Evolutionary conservation across 2,113 vertebrate species (phyloP), one percentile per base, ranked within the genome.

Genomic region (Nerophis lumbriciformis): DNA sequence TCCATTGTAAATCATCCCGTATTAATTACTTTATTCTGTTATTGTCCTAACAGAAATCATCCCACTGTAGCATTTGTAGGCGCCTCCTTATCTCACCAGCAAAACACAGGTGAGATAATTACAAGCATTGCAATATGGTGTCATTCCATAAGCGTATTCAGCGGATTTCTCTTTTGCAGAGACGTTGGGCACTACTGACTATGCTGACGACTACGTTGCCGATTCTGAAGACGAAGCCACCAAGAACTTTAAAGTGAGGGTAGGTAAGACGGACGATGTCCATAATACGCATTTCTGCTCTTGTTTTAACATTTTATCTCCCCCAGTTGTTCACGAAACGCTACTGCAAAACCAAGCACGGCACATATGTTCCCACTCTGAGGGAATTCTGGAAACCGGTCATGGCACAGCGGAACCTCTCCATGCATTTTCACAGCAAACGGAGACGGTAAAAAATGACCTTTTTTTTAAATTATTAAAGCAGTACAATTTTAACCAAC

Each of bases 161-260:
- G 47, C 9, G 4, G 39, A n/a, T 66, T 51, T 45, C 1, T 6
- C 38, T 62, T 45, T 1, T 71, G 53, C 12, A 82, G 83, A 66
- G 38, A 35, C 35, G 1, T 5, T 3, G 2, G 39, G 0, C 1
- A 10, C 21, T 7, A 8, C 58, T 7, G 72, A 67, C 13, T 71
- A 63, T 1, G 6, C 48, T 5, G 84, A 88, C 8, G 88, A 91
- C 8, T 77, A 90, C 0, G 82, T 92, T 0, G 78, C 80, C 1
- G 91, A 92, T 72, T 92, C 91, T n/a, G 91, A 92, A 55, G 91
- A 92, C 12, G 91, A 92, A 59, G 83, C 63, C 1, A 73, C 80
- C 0, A 87, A 87, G 68, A 88, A 85, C 70, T 88, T 91, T 39
- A 91, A 88, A 78, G 74, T 59, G 61, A 79, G 80, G 66, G 89